Evolutionary conservation across 1,140 invertebrate species (phyloP).

Genomic region (Drosophila guanche): DNA sequence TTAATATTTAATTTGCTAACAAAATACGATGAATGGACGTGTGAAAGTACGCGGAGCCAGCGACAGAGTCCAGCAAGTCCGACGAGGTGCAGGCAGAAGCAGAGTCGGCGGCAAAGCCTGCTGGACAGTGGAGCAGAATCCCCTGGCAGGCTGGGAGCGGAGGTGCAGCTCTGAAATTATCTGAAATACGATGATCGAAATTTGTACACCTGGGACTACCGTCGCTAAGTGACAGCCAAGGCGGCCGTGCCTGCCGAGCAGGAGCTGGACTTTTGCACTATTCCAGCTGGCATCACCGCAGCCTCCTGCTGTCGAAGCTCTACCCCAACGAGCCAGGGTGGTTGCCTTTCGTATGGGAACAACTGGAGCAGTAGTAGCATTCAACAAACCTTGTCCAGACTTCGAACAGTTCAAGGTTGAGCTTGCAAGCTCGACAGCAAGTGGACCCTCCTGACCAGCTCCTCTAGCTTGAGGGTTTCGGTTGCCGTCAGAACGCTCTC

Average conservation of each 20-base stretch:
- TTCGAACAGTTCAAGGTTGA: slow-evolving; percentile 30
- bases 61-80: background rate
- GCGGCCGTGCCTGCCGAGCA: slow-evolving; percentile 87
- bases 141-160: slow-evolving; percentile 92
- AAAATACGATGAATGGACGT: slow-evolving; percentile 89
- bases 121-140: slow-evolving; percentile 92
- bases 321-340: slow-evolving; percentile 85
- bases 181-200: slow-evolving; percentile 97
- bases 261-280: slow-evolving; percentile 95
- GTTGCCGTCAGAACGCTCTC: too few relatives aligned
- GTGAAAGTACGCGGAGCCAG: slow-evolving; percentile 89
- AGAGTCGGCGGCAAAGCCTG: slow-evolving; percentile 82
- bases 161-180: slow-evolving; percentile 94
- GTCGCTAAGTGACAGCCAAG: slow-evolving; percentile 89
- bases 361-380: slow-evolving; percentile 83
- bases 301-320: slow-evolving; percentile 92
- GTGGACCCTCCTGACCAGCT: too few relatives aligned
- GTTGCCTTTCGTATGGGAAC: slow-evolving; percentile 80
- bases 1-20: background rate
- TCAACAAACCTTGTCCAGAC: slow-evolving; percentile 80
- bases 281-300: slow-evolving; percentile 99
- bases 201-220: slow-evolving; percentile 98
- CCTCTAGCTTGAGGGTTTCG: too few relatives aligned
- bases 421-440: too few relatives aligned
- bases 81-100: background rate